Evolutionary conservation across 2,888 invertebrate species (phyloP).

Genomic region (Drosophila dives): DNA sequence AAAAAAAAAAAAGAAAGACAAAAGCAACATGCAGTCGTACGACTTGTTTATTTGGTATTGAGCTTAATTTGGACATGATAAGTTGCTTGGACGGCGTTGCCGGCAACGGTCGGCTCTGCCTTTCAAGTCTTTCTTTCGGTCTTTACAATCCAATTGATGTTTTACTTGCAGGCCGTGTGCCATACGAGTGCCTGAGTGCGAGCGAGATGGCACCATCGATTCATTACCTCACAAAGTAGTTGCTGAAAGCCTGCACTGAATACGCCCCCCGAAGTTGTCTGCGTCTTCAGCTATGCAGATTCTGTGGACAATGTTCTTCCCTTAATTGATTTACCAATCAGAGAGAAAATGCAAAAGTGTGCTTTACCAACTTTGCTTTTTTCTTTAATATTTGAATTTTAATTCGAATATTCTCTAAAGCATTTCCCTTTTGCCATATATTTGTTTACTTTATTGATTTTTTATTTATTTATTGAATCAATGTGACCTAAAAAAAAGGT

Average conservation of each 20-base stretch:
- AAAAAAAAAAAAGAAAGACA: neutral
- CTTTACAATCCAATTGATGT: slow-evolving; percentile 55
- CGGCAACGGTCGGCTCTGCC: slow-evolving; percentile 67
- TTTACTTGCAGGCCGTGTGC: slow-evolving; percentile 49
- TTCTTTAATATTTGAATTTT: neutral
- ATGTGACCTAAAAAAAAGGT: neutral
- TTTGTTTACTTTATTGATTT: neutral
- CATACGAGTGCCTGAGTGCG: neutral
- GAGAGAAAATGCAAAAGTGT: neutral
- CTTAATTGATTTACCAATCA: neutral
- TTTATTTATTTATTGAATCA: neutral
- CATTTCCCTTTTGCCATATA: neutral
- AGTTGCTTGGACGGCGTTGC: slow-evolving; percentile 71
- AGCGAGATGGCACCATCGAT: neutral
- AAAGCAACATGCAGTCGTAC: slow-evolving; percentile 34
- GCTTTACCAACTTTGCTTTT: neutral
- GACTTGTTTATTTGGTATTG: slow-evolving; percentile 74
- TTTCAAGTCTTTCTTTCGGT: slow-evolving; percentile 53
- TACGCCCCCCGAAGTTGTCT: slow-evolving; percentile 6
- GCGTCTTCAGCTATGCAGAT: neutral
- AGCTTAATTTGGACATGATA: slow-evolving; percentile 81
- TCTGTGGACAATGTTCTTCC: neutral
- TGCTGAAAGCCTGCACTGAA: slow-evolving; percentile 1
- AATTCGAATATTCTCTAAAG: neutral
- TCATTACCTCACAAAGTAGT: slow-evolving; percentile 10